Conservation (phyloP, 2,797 vertebrate genomes). For the Lacerta viridis region DNA sequence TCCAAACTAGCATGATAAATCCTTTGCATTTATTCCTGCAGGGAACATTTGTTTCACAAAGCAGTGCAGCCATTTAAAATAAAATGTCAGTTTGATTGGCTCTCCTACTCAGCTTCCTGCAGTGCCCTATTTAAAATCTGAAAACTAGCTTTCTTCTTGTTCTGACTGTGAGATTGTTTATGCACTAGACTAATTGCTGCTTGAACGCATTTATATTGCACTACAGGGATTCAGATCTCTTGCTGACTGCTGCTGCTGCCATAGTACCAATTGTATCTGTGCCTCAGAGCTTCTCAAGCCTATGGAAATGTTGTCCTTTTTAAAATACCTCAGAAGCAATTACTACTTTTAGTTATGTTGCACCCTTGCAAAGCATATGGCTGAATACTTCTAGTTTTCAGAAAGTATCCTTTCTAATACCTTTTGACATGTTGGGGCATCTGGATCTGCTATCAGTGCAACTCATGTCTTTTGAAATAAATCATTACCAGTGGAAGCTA, state of each 20-base stretch:
- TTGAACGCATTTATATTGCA: background rate
- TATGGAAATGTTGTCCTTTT: background rate
- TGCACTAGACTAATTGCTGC: slow-evolving; percentile 15
- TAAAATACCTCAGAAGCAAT: background rate
- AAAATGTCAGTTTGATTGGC: background rate
- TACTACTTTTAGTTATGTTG: background rate
- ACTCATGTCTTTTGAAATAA: background rate
- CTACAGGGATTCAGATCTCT: slow-evolving; percentile 6
- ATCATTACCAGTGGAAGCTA: background rate
- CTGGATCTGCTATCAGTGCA: background rate
- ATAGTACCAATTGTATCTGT: background rate
- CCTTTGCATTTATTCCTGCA: background rate
- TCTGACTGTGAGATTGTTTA: slow-evolving; percentile 46
- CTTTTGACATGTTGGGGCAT: background rate
- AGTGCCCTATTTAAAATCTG: slow-evolving; percentile 4
- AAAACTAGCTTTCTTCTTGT: slow-evolving; percentile 15
- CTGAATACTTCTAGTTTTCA: background rate
- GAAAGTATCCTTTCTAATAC: background rate
- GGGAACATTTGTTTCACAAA: background rate
- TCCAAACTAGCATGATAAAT: background rate
- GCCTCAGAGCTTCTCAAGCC: background rate
- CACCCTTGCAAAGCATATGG: background rate
- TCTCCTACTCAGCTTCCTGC: slow-evolving; percentile 15
- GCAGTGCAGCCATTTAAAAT: background rate
- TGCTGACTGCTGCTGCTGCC: slow-evolving; percentile 36